Percentiles rank a stretch among this genome's conserved stretches.
phyloP scores from a whole-genome alignment of 2,888 invertebrate genomes.

The Anarsia innoxiella region DNA sequence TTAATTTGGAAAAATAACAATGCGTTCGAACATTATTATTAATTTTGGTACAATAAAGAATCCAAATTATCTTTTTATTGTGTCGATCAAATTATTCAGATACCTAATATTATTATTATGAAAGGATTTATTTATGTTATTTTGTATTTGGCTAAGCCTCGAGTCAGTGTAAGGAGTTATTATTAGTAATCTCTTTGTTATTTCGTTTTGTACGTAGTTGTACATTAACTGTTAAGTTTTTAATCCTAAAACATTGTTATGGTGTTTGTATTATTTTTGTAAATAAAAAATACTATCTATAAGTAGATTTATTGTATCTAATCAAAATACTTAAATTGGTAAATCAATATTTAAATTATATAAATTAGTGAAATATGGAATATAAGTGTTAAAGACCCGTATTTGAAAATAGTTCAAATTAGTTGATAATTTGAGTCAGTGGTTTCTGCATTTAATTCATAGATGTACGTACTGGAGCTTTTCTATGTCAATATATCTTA shows the following conservation, averaged over 20 bases:
- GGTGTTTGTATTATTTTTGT: slow-evolving; percentile 71
- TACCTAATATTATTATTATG: slow-evolving; percentile 13
- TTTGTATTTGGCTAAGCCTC: slow-evolving; percentile 33
- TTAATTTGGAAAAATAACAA: too few relatives aligned
- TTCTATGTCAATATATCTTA: slow-evolving; percentile 32
- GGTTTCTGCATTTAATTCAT: slow-evolving; percentile 49
- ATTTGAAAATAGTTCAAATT: slow-evolving; percentile 55
- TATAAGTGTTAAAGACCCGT: slow-evolving; percentile 40
- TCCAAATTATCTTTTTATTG: too few relatives aligned
- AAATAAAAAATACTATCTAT: slow-evolving; percentile 48
- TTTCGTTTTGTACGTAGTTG: slow-evolving; percentile 57
- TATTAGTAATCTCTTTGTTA: slow-evolving; percentile 40
- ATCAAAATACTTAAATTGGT: slow-evolving; percentile 15
- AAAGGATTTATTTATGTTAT: slow-evolving; percentile 4
- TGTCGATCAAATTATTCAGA: slow-evolving; percentile 29
- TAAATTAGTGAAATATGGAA: slow-evolving; percentile 42
- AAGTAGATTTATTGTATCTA: slow-evolving; percentile 53
- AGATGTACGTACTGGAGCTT: slow-evolving; percentile 47
- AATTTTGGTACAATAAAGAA: slow-evolving; percentile 21
- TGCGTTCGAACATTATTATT: too few relatives aligned
- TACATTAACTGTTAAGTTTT: slow-evolving; percentile 69
- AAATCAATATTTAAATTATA: slow-evolving; percentile 8
- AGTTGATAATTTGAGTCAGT: slow-evolving; percentile 35
- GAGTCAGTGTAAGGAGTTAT: slow-evolving; percentile 13
- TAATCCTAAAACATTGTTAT: slow-evolving; percentile 48